Evolutionary conservation across 92 coral and sea anemone species (phyloP).

Genomic region (Phenganax subtilis): DNA sequence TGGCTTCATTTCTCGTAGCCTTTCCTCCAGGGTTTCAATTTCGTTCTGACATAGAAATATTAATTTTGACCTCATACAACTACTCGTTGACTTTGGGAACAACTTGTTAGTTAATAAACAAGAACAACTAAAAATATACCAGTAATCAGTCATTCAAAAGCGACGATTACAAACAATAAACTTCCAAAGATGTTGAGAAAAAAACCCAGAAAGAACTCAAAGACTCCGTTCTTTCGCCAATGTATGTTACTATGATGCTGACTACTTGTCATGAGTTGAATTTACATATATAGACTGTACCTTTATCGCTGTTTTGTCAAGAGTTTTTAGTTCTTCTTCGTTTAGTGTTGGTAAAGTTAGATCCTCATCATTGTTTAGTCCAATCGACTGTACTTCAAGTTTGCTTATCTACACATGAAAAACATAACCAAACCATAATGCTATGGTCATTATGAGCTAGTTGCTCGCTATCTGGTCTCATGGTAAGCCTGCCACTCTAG

Average conservation of each 20-base stretch:
- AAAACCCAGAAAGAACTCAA: too few relatives aligned
- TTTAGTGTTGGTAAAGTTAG: conserved; percentile 60
- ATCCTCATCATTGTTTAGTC: conserved; percentile 58
- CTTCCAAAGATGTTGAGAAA: too few relatives aligned
- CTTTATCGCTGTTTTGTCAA: conserved; percentile 72
- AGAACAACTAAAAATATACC: too few relatives aligned
- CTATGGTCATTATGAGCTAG: background rate
- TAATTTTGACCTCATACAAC: background rate
- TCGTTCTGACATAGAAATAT: conserved; percentile 45
- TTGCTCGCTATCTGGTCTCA: too few relatives aligned
- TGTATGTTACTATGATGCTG: background rate
- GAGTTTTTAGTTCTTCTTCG: conserved; percentile 58
- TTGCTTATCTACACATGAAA: conserved; percentile 53
- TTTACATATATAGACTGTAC: conserved; percentile 32
- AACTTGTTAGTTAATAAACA: too few relatives aligned
- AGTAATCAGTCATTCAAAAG: too few relatives aligned
- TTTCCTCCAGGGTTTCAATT: conserved; percentile 79
- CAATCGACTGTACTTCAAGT: conserved; percentile 66
- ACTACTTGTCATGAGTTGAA: background rate
- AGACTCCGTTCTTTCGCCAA: too few relatives aligned
- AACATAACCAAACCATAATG: background rate
- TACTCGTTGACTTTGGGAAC: background rate
- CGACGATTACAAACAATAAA: too few relatives aligned
- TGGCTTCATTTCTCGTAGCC: conserved; percentile 80
- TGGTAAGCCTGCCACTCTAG: too few relatives aligned